Conservation (phyloP, 2,888 invertebrate genomes). For the Sicus ferrugineus region DNA sequence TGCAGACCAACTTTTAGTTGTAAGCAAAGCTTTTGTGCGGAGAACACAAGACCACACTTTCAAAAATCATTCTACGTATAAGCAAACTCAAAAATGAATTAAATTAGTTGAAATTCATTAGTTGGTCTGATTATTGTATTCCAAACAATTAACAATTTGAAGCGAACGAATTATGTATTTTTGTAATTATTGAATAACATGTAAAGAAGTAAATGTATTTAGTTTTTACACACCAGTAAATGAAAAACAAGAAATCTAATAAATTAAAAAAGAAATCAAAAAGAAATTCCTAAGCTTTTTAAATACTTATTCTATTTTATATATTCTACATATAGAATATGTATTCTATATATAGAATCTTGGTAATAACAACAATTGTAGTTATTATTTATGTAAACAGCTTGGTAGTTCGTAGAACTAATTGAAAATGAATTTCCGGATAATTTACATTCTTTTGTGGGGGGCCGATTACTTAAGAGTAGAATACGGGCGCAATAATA, state of each 20-base stretch:
- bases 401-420: not conserved
- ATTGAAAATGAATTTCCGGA: slow-evolving; percentile 1
- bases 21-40: not conserved
- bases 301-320: no score
- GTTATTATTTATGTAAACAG: no score
- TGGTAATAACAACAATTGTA: no score
- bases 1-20: slow-evolving; percentile 14
- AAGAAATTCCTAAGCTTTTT: no score
- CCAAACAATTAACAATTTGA: not conserved
- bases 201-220: not conserved
- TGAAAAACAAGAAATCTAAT: not conserved
- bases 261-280: not conserved
- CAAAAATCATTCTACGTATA: slow-evolving; percentile 6
- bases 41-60: not conserved
- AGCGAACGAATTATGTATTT: not conserved
- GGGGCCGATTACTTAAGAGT: not conserved
- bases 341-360: no score
- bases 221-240: slow-evolving; percentile 2
- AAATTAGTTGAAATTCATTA: not conserved
- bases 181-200: slow-evolving; percentile 2
- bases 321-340: no score
- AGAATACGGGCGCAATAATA: not conserved
- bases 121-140: not conserved
- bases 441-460: not conserved
- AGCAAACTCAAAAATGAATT: not conserved